Evolutionary conservation across 2,888 invertebrate species (phyloP), one percentile per base, ranked within the genome.

Genomic region (Caenorhabditis sp.): DNA sequence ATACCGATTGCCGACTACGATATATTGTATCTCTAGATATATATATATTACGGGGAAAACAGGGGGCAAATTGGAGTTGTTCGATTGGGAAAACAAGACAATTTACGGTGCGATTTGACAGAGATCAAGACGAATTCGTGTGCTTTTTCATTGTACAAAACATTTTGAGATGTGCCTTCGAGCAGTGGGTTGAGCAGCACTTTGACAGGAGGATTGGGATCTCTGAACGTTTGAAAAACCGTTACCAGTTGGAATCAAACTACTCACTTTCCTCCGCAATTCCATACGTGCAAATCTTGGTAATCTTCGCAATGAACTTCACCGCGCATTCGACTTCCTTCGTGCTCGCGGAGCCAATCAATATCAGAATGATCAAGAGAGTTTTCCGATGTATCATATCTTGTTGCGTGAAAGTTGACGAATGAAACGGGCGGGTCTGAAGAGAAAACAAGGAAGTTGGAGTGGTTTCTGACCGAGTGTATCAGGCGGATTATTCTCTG

Each of bases 251-350:
- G n/a, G n/a, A n/a, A n/a, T 52, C 20, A 3, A 13, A 43, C 26
- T 9, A 65, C 65, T 65, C 37, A 65, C 65, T 65, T n/a, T 65
- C 55, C 46, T 53, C 53, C 2, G 45, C 27, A n/a, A 65, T 55
- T 13, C 65, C 65, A 37, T 65, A 37, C 20, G 6, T 55, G 39
- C 65, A 65, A 6, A 65, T 24, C 15, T n/a, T 65, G 1, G 53
- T 17, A 4, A 53, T 24, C 37, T 37, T 65, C n/a, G 43, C 17
- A 13, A 63, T 52, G 30, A 63, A 30, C 20, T 63, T 53, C 7
- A 32, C 53, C 6, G 43, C 26, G 8, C 63, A 63, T 17, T 65
- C 17, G 15, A 61, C 9, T 8, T 27, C 27, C 37, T 61, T 32
- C 17, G 26, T 7, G 15, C 9, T 17, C 0, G 22, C 37, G 11